Base-by-base conservation (phyloP, 1,140 invertebrate species). In the Anadara kagoshimensis region DNA sequence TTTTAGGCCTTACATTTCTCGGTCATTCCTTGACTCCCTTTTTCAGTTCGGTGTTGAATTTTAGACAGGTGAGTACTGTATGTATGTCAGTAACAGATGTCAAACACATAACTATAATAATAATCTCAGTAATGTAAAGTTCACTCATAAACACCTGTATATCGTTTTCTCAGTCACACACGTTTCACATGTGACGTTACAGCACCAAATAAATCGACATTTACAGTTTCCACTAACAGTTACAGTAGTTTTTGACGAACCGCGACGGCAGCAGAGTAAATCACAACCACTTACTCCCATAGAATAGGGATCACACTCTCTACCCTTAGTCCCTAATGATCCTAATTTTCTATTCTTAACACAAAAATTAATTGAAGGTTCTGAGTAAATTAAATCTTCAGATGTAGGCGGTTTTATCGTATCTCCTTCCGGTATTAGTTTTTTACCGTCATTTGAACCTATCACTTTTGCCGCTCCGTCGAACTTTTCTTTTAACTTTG, bases 281-380 rank as follows among this genome's bases (percentile, higher is more conserved):
- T 89, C 86, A 79, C 91, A 91, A 24, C 90, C 89, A 24, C 86
- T 85, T 20, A 88, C 82, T 0, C 84, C 88, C 75, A 84, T 84
- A 5, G 86, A 88, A 5, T 78, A 80, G 11, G 83, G 82, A 66
- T 90, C 89, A 77, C 91, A 91, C 20, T 75, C 63, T 58, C 90
- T 75, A 43, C 81, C 86, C 26, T 75, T 78, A 0, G 86, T 87
- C 45, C 86, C 86, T 54, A 83, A 63, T 14, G 83, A 82, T 5
- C 86, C 86, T n/a, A 66, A 61, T 57, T 82, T 83, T 62, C 74
- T 72, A 59, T 79, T 86, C 56, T 74, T 72, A 51, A 78, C 95
- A 86, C 97, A 98, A 88, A 98, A 98, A 85, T 97, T 95, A 0
- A 96, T 96, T 24, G 96, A 97, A 49, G 92, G 89, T 84, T 97